phyloP scores from a whole-genome alignment of 2,797 vertebrate genomes.

The Coccyzus lansbergi region DNA sequence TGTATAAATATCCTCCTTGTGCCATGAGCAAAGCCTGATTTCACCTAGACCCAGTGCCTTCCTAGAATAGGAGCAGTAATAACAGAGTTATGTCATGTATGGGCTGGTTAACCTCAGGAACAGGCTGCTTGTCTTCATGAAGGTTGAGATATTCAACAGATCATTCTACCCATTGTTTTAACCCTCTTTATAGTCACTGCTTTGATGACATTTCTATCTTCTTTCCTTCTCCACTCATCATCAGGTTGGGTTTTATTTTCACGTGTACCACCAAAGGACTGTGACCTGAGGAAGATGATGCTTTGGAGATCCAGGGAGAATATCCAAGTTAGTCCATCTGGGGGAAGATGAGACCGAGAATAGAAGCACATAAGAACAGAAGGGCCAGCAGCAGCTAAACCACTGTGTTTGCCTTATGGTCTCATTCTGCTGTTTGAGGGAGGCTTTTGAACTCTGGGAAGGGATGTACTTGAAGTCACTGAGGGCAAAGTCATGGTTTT shows the following conservation, averaged over 20 bases:
- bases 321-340: not conserved
- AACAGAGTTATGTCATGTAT: not conserved
- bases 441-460: not conserved
- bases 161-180: not conserved
- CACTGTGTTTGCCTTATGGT: not conserved
- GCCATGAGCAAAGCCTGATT: not conserved
- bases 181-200: not conserved
- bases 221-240: not conserved
- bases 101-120: not conserved
- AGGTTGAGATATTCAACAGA: not conserved
- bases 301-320: not conserved
- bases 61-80: not conserved
- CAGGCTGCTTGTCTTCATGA: not conserved
- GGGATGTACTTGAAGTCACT: not conserved
- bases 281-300: not conserved
- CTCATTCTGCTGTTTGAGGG: not conserved
- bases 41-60: not conserved
- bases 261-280: rapidly evolving
- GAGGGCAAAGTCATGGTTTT: not conserved
- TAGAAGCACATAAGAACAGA: not conserved
- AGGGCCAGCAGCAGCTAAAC: not conserved
- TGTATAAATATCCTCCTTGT: not conserved
- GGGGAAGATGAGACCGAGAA: rapidly evolving
- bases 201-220: not conserved
- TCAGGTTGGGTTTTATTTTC: not conserved